Percentiles rank a stretch among this genome's conserved stretches.
These are phyloP conservation scores for Aphidoletes aphidimyza DNA, from an alignment of 2,888 invertebrate species.

Conservation along the genomic window DNA sequence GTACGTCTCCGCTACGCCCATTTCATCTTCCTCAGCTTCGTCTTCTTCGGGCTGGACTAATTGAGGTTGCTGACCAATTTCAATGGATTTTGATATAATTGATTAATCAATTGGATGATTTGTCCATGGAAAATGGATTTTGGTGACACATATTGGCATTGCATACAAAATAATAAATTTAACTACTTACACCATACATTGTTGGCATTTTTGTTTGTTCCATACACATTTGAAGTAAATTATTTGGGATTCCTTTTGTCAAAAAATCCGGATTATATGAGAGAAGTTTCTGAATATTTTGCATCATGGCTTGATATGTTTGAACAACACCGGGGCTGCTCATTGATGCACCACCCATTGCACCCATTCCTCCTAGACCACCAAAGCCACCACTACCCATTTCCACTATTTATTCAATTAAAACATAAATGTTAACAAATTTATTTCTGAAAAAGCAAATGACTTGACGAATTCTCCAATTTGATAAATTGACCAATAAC, in stretches of 20 bases:
- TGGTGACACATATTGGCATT: not conserved
- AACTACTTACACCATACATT: not conserved
- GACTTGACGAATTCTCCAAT: no score
- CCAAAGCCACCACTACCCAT: constrained; percentile 71
- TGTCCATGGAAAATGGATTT: not conserved
- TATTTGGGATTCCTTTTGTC: constrained; percentile 68
- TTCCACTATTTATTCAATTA: no score
- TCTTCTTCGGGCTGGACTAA: constrained; percentile 71
- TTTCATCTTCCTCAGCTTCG: constrained; percentile 92
- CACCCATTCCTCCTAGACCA: constrained; percentile 68
- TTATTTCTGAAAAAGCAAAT: no score
- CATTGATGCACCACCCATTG: constrained; percentile 68
- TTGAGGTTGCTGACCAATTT: constrained; percentile 55
- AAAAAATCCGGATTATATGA: constrained; percentile 65
- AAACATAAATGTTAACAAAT: no score
- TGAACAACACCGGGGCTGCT: constrained; percentile 59
- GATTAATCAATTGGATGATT: no score
- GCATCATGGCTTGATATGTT: constrained; percentile 63
- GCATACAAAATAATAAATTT: not conserved
- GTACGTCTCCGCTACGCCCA: constrained; percentile 98
- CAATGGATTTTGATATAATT: no score
- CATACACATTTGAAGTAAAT: constrained; percentile 73
- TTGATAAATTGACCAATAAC: no score
- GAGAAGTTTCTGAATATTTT: constrained; percentile 65
- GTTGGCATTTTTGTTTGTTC: constrained; percentile 66